Evolutionary conservation across 2,888 invertebrate genomes (phyloP), one percentile per base, ranked within the genome.

Genomic region (Cryptus viduatorius): DNA sequence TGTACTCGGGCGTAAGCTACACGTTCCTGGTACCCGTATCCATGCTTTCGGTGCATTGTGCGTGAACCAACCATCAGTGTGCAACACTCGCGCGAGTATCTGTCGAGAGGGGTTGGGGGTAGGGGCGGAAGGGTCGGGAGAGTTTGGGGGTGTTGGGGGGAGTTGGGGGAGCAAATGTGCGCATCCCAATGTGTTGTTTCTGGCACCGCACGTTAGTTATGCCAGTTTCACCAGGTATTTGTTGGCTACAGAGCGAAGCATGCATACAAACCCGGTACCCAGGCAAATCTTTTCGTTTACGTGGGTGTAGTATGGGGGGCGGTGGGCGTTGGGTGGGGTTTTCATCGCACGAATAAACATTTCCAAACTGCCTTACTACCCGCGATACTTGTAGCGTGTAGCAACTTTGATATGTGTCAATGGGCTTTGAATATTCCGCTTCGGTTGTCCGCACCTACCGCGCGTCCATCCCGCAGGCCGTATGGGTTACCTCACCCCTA

Each of bases 11-110:
- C 56, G 4, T 10, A 19, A 16, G 16, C 65, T 56, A 53, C 37
- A 64, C 42, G 46, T 4, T 10, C 14, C 59, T 37, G 37, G 5
- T 59, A 31, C 0, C 12, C 59, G 59, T 24, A 19, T 53, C 53
- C 53, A 82, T 77, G 82, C 77, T 37, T 76, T 72, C 56, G 69
- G 75, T 71, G 53, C 78, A 82, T 78, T 82, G 82, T 82, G 65
- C 72, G 77, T 59, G 56, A 72, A 68, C 77, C 42, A 1, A 37
- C 37, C 56, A 65, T 56, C 67, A 37, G 31, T 78, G 72, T 69
- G 37, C 71, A 72, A 42, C 37, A 67, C 68, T 59, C 12, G 59
- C 8, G 8, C 10, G 67, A 59, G 72, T 68, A 31, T 68, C 72
- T 14, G 72, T 48, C n/a, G 61, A 50, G 69, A 67, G 72, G 56